phyloP scores from a whole-genome alignment of 2,797 vertebrate genomes.

The Coilia nasus region DNA sequence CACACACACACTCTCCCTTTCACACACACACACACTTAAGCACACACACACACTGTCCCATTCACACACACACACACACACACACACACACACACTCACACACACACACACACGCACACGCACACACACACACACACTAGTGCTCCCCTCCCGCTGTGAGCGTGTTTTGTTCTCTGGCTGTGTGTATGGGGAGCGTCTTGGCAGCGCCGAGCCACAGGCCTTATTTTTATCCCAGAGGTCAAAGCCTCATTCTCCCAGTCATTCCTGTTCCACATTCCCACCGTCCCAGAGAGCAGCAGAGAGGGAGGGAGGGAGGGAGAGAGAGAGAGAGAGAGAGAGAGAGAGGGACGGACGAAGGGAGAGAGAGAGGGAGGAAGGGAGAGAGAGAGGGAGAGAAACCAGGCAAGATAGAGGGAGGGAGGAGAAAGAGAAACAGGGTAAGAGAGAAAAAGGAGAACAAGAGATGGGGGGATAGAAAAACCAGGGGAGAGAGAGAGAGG shows the following conservation, averaged over 20 bases:
- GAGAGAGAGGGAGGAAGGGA: neutral
- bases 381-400: neutral
- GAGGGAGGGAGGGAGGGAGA: neutral
- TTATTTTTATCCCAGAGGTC: conserved; percentile 87
- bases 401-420: too few relatives aligned
- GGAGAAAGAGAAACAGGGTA: too few relatives aligned
- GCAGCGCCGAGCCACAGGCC: conserved; percentile 81
- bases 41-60: neutral
- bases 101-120: conserved; percentile 10
- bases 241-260: conserved; percentile 60
- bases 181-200: conserved; percentile 78
- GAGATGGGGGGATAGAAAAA: too few relatives aligned
- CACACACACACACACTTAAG: neutral
- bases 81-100: conserved; percentile 21
- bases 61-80: conserved; percentile 10
- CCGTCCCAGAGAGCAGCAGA: conserved; percentile 57
- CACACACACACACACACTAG: conserved; percentile 30
- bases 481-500: too few relatives aligned
- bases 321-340: neutral
- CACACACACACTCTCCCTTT: neutral
- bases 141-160: conserved; percentile 40
- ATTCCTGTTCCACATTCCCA: conserved; percentile 76
- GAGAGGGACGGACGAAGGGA: conserved; percentile 44
- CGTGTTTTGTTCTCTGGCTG: conserved; percentile 38
- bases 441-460: too few relatives aligned